Evolutionary conservation across 2,888 invertebrate species (phyloP).

Genomic region (Adelognathus sp.): DNA sequence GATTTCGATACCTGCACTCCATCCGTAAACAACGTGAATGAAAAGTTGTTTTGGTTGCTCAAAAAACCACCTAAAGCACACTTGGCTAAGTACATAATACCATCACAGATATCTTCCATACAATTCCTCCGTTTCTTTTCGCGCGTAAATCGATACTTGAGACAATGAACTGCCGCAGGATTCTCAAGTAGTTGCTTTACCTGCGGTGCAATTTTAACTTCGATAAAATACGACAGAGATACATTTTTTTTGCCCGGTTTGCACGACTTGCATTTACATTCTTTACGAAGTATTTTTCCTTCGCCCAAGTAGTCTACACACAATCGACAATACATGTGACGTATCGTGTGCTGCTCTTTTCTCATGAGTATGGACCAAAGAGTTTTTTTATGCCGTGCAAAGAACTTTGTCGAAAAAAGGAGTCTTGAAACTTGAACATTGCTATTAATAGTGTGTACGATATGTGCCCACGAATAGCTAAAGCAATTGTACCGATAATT

Average conservation of each 20-base stretch:
- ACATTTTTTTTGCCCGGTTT: not conserved
- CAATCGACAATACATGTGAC: not conserved
- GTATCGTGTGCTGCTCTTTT: not conserved
- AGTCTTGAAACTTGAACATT: not conserved
- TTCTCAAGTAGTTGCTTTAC: not conserved
- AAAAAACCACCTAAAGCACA: conserved; percentile 18
- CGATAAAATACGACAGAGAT: not conserved
- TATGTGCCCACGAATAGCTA: not conserved
- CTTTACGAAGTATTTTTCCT: not conserved
- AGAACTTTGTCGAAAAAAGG: not conserved
- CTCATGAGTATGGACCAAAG: not conserved
- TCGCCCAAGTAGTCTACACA: not conserved
- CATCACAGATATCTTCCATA: conserved; percentile 41
- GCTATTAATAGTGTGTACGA: not conserved
- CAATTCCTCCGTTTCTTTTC: conserved; percentile 9
- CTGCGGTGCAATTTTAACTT: not conserved
- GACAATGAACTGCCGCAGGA: not conserved
- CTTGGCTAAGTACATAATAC: conserved; percentile 8
- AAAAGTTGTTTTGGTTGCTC: conserved; percentile 19
- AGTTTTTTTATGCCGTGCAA: not conserved
- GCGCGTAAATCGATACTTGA: conserved; percentile 25
- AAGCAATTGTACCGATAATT: not conserved
- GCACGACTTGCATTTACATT: not conserved
- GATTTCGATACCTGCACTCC: not conserved
- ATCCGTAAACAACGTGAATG: conserved; percentile 6